A percentile compares a stretch with the other conserved stretches of the same genome.
phyloP scores from a whole-genome alignment of 2,113 vertebrate genomes.

The Cyanistes caeruleus region DNA sequence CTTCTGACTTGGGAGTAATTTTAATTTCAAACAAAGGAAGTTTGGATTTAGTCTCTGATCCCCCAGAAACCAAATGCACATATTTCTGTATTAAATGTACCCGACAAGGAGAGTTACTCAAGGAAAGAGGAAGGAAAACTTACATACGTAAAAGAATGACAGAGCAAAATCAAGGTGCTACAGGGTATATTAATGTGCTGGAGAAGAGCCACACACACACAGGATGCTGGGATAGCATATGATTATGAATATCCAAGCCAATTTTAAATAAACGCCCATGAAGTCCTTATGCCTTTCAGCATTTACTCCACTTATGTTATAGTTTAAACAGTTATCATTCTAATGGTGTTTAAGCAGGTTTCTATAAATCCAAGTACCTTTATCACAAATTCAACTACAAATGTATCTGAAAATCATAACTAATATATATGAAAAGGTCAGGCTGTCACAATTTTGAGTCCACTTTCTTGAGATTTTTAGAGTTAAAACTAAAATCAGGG shows the following conservation, averaged over 20 bases:
- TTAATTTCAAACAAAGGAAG: background rate
- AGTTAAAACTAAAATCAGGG: background rate
- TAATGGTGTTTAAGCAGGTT: background rate
- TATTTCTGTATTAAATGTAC: background rate
- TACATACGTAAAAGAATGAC: constrained; percentile 26
- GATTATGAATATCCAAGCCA: background rate
- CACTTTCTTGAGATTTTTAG: background rate
- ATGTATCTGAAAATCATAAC: background rate
- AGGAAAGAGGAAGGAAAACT: constrained; percentile 53
- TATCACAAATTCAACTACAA: background rate
- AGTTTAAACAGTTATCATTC: background rate
- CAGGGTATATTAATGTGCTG: background rate
- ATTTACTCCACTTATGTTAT: background rate
- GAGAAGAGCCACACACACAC: background rate
- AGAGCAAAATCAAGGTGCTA: constrained; percentile 1
- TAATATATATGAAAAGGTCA: background rate
- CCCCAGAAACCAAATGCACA: background rate
- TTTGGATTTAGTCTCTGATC: background rate
- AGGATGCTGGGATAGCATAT: background rate
- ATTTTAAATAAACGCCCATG: background rate
- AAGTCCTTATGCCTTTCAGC: background rate
- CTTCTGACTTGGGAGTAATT: background rate
- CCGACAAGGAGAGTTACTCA: background rate
- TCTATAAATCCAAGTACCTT: background rate
- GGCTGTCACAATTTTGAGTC: background rate